Percentiles rank a stretch among this genome's conserved stretches.
Conservation (phyloP, 2,113 vertebrate genomes). For the Piprites chloris region DNA sequence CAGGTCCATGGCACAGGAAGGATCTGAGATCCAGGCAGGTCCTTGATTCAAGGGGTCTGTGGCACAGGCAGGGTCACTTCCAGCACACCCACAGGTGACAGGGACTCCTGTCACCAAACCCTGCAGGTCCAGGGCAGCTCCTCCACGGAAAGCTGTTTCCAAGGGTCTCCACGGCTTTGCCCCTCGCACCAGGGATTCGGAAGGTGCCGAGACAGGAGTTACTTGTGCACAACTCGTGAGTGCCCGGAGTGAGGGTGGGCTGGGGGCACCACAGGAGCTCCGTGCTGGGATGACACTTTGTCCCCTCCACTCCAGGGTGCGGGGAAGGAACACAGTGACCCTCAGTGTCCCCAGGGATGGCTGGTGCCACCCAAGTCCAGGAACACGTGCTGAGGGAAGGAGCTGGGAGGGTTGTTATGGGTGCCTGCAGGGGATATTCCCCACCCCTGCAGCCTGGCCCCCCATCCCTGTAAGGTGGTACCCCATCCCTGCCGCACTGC, state of each 20-base stretch:
- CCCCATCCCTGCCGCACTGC: not conserved
- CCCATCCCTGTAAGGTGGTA: not conserved
- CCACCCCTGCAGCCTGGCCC: not conserved
- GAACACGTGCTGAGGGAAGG: rapidly evolving
- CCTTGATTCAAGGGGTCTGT: not conserved
- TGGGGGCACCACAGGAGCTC: not conserved
- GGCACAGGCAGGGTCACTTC: not conserved
- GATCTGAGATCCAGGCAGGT: too few relatives aligned
- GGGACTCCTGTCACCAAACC: not conserved
- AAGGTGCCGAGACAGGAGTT: not conserved
- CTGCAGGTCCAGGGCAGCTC: not conserved
- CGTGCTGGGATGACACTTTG: not conserved
- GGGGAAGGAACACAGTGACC: not conserved
- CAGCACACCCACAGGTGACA: not conserved
- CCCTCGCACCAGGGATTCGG: not conserved
- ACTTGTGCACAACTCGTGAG: too few relatives aligned
- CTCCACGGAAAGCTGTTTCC: not conserved
- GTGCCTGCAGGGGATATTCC: not conserved
- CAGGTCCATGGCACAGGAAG: not conserved
- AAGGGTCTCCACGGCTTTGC: rapidly evolving
- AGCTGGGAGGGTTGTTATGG: not conserved
- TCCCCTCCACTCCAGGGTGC: not conserved
- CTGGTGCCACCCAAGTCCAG: rapidly evolving
- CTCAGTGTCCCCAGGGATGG: rapidly evolving
- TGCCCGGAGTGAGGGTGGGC: too few relatives aligned